phyloP scores from a whole-genome alignment of 2,113 vertebrate genomes.

The Ivindomyrus marchei region DNA sequence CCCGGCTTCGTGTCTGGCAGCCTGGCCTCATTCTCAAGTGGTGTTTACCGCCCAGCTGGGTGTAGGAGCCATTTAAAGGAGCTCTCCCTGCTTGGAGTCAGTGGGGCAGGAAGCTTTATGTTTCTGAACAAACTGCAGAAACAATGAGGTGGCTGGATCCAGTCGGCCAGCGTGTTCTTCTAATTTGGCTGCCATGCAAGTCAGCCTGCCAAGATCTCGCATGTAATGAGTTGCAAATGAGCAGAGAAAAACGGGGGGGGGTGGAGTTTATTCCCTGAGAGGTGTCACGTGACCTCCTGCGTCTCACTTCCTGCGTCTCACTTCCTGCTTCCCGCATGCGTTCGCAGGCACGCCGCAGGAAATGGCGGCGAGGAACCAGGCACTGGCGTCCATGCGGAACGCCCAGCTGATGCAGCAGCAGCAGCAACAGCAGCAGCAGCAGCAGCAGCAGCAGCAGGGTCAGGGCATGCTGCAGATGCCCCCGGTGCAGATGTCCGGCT shows the following conservation, averaged over 20 bases:
- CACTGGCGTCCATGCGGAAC: slow-evolving; percentile 80
- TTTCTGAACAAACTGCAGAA: not conserved
- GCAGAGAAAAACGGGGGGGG: not conserved
- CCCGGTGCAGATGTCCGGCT: slow-evolving; percentile 69
- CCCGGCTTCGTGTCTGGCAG: not conserved
- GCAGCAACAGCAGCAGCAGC: slow-evolving; percentile 59
- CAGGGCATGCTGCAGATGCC: slow-evolving; percentile 79
- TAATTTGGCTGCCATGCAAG: not conserved
- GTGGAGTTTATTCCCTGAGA: not conserved
- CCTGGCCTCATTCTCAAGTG: not conserved
- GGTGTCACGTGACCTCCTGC: not conserved
- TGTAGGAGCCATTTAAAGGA: not conserved
- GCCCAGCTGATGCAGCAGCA: slow-evolving; percentile 72
- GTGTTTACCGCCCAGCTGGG: not conserved
- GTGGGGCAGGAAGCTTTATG: not conserved
- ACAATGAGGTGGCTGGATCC: not conserved
- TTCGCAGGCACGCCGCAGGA: slow-evolving; percentile 81
- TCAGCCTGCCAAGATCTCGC: not conserved
- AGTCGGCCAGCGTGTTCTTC: not conserved
- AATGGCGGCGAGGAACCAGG: slow-evolving; percentile 80
- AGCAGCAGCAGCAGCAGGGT: slow-evolving; percentile 68
- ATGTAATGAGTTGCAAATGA: not conserved
- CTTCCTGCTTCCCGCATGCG: not conserved
- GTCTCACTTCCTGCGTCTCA: not conserved
- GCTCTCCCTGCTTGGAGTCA: not conserved